A percentile compares a stretch with the other conserved stretches of the same genome.
Evolutionary conservation across 2,113 vertebrate genomes (phyloP).

Genomic region (human): DNA sequence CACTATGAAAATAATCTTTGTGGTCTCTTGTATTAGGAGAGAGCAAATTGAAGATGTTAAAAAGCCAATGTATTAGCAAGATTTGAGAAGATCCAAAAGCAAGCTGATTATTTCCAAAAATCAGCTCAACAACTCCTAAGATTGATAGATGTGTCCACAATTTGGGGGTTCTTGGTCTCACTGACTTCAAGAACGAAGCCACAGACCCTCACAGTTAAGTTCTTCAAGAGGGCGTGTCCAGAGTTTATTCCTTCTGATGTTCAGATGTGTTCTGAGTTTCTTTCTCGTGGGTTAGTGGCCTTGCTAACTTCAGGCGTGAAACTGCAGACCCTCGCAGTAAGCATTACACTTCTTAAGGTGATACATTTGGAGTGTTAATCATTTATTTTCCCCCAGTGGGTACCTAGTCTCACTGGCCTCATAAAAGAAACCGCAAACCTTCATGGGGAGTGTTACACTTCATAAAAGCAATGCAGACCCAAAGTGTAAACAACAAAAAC

Average conservation of each 20-base stretch:
- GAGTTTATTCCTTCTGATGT: no score
- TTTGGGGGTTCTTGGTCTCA: no score
- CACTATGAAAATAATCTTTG: not conserved
- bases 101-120: not conserved
- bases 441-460: rapidly evolving
- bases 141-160: not conserved
- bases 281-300: no score
- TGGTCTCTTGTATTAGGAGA: not conserved
- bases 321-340: no score
- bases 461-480: rapidly evolving
- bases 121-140: not conserved
- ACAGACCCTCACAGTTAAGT: no score
- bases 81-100: not conserved
- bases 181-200: no score
- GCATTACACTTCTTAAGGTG: no score
- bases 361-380: no score
- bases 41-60: not conserved
- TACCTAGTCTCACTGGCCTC: rapidly evolving
- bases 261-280: no score
- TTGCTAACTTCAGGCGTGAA: rapidly evolving
- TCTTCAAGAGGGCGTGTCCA: no score
- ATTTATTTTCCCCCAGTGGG: no score
- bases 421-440: no score
- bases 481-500: rapidly evolving
- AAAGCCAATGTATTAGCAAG: not conserved